Conservation (phyloP, 53 echinoderm and acorn worm species). For the Holothuria leucospilota region DNA sequence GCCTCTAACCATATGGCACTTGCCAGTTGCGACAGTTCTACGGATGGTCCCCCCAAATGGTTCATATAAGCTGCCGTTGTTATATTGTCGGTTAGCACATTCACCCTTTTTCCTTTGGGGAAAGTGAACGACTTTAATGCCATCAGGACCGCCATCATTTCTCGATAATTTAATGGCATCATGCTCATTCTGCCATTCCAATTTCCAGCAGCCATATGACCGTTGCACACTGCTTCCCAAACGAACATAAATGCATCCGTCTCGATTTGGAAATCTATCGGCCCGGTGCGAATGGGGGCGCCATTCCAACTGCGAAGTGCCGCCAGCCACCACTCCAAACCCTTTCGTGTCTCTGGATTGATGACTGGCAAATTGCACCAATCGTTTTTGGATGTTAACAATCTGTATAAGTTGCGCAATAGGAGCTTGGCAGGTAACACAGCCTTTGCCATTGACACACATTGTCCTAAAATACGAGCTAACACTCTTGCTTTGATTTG, state of each 20-base stretch:
- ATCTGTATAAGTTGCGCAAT: slow-evolving; percentile 29
- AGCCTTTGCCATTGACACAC: slow-evolving; percentile 27
- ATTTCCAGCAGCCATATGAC: neutral
- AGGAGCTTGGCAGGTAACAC: slow-evolving; percentile 43
- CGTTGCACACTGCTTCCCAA: slow-evolving; percentile 22
- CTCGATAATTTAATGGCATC: slow-evolving; percentile 54
- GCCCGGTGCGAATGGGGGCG: neutral
- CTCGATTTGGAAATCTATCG: slow-evolving; percentile 35
- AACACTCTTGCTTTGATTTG: neutral
- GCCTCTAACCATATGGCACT: slow-evolving; percentile 47
- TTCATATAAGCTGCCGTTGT: slow-evolving; percentile 35
- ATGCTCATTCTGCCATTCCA: slow-evolving; percentile 29
- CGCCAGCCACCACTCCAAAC: slow-evolving; percentile 41
- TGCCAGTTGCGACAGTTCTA: slow-evolving; percentile 8
- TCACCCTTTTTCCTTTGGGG: slow-evolving; percentile 44
- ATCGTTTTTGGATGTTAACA: slow-evolving; percentile 11
- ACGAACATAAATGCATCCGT: slow-evolving; percentile 43
- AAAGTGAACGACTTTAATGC: slow-evolving; percentile 20
- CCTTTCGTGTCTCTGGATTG: slow-evolving; percentile 12
- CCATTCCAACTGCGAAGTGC: slow-evolving; percentile 54
- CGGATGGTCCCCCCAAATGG: slow-evolving; percentile 18
- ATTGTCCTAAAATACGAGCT: slow-evolving; percentile 50
- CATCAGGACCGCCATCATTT: slow-evolving; percentile 46
- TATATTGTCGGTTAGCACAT: slow-evolving; percentile 49
- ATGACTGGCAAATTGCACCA: slow-evolving; percentile 20